Percentiles rank a stretch among this genome's conserved stretches.
Conservation (phyloP, 2,888 invertebrate species). For the Latrodectus elegans region DNA sequence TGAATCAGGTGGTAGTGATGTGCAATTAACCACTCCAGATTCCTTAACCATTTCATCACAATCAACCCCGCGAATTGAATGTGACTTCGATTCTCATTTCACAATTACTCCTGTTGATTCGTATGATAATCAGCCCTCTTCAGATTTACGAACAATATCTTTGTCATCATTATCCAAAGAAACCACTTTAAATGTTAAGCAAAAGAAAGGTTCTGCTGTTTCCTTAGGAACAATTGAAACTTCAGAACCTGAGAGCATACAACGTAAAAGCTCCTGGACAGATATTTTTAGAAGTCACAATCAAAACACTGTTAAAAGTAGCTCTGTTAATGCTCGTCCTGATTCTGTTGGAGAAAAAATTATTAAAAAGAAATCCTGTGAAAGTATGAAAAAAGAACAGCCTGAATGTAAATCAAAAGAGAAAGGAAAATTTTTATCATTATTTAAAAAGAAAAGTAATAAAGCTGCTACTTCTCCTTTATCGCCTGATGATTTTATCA, state of each 20-base stretch:
- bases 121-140: slow-evolving; percentile 39
- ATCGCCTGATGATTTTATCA: slow-evolving; percentile 34
- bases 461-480: slow-evolving; percentile 36
- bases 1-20: slow-evolving; percentile 51
- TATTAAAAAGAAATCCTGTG: slow-evolving; percentile 40
- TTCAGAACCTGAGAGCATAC: slow-evolving; percentile 38
- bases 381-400: slow-evolving; percentile 29
- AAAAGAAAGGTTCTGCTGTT: slow-evolving; percentile 61
- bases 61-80: slow-evolving; percentile 65
- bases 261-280: slow-evolving; percentile 71
- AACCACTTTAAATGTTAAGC: slow-evolving; percentile 17
- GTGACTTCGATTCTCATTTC: slow-evolving; percentile 68
- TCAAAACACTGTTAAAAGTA: slow-evolving; percentile 55
- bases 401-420: slow-evolving; percentile 54
- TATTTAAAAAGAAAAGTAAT: slow-evolving; percentile 66
- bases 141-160: slow-evolving; percentile 48
- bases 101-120: slow-evolving; percentile 66
- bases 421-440: slow-evolving; percentile 68
- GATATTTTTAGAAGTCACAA: slow-evolving; percentile 69
- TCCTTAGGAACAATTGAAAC: slow-evolving; percentile 49
- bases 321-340: not conserved
- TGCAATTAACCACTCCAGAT: slow-evolving; percentile 62
- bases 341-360: slow-evolving; percentile 23
- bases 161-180: slow-evolving; percentile 60
- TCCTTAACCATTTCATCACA: slow-evolving; percentile 65